Evolutionary conservation across 2,113 vertebrate genomes (phyloP), one percentile per base, ranked within the genome.

Genomic region (Atherinomorus stipes): DNA sequence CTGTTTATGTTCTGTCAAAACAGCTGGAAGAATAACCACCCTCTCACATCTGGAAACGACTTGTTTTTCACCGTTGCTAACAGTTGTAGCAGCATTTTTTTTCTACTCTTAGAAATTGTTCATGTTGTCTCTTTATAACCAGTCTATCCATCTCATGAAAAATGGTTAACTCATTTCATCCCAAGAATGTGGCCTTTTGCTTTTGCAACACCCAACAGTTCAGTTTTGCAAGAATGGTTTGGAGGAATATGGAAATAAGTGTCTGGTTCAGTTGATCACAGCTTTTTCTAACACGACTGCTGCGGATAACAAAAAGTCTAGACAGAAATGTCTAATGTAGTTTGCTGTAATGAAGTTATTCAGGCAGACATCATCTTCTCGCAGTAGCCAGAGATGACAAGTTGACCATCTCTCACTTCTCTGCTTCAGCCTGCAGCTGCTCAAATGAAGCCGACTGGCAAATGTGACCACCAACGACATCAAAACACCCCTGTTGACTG

Each of bases 351-450:
- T 23, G 23, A 37, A 51, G 28, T 64, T 53, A 65, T 65, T 25
- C 25, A 16, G 9, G 16, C 49, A 40, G 49, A 65, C 63, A 53
- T 52, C 19, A 23, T 52, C 63, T 40, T 50, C 11, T 64, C 40
- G 38, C 11, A 53, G 51, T 65, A 52, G 31, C 34, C 21, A n/a
- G 23, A 40, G 22, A 25, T 40, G 63, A 53, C 47, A 64, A 26
- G 44, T 34, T 64, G 61, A 64, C 34, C 63, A 52, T 19, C 49
- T 40, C 47, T 8, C 49, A 65, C 63, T 38, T 52, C 49, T 38
- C 49, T 40, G 37, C 63, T 53, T 37, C 47, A 12, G 62, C 42
- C 62, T 18, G 45, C 58, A 61, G 58, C 60, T 7, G 28, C 28
- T 34, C 26, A 49, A 64, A 64, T 40, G 16, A 49, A 18, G 34